These are phyloP conservation scores for Ranitomeya imitator DNA, from an alignment of 2,113 vertebrate genomes.

Conservation along the genomic window DNA sequence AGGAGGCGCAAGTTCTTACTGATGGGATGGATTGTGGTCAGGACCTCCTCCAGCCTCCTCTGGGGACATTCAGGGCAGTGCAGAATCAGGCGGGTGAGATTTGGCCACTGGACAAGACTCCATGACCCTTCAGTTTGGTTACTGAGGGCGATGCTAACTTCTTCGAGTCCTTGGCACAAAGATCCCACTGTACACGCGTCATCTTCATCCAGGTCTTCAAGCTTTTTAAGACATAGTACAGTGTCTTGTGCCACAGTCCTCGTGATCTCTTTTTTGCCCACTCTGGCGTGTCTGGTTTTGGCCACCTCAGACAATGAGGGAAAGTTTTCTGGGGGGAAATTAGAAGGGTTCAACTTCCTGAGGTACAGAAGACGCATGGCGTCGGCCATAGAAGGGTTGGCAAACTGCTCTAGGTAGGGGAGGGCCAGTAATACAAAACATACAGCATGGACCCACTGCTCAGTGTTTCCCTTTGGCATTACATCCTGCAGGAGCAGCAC, in stretches of 20 bases:
- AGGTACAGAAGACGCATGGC: conserved; percentile 50
- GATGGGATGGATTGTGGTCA: not conserved
- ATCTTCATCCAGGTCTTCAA: conserved; percentile 60
- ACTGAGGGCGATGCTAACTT: conserved; percentile 31
- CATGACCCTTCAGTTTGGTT: rapidly evolving
- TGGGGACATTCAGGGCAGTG: not conserved
- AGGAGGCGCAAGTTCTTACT: conserved; percentile 58
- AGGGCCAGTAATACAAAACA: conserved; percentile 67
- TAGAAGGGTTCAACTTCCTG: rapidly evolving
- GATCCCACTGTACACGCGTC: rapidly evolving
- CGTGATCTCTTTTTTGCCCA: not conserved
- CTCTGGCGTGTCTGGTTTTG: rapidly evolving
- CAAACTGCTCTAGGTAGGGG: conserved; percentile 56
- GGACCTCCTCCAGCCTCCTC: conserved; percentile 54
- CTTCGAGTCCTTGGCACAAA: conserved; percentile 24
- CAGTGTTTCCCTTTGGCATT: rapidly evolving
- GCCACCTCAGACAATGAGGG: conserved; percentile 61
- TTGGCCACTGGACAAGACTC: conserved; percentile 51
- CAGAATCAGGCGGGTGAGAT: conserved; percentile 57
- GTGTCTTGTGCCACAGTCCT: not conserved
- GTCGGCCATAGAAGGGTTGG: rapidly evolving
- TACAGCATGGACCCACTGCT: rapidly evolving
- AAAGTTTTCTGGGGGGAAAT: not conserved
- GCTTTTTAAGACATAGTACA: conserved; percentile 53
- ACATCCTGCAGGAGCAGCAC: conserved; percentile 52